Base-by-base conservation (phyloP, 1,140 invertebrate genomes). In the Zaprionus nigranus region DNA sequence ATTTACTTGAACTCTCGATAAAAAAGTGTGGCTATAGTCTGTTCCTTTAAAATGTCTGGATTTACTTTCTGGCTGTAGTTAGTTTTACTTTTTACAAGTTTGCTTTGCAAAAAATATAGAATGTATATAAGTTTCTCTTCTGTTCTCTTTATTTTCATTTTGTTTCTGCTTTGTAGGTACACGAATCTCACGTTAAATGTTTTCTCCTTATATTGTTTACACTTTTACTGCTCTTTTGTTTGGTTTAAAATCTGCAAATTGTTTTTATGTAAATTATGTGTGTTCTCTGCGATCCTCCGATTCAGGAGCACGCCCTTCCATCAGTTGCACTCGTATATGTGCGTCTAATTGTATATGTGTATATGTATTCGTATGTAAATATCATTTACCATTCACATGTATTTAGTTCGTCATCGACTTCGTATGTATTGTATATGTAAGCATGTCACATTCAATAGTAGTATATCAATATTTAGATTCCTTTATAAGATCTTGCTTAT, bases 41-140 rank as follows among this genome's bases (percentile, higher is more conserved):
- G 12, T 75, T 66, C 53, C 67, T 73, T 87, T 79, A 90, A 88
- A 88, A 77, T 70, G 54, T 86, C 67, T 85, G 67, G 51, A 7
- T 78, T 67, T 77, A 61, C 60, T 83, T 88, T 77, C 58, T 79
- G 72, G 67, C 60, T 72, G 53, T 78, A 78, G 69, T 74, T 74
- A 78, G 36, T 20, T 56, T 56, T 77, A 60, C 30, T 38, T 63
- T 65, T 70, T 84, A 82, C 81, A 84, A 82, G 81, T 86, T 84
- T 88, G 67, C 81, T 75, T 83, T 84, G 84, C 84, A 87, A 87
- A 87, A 87, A 84, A 87, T 87, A 87, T 87, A 87, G 74, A 68
- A 54, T 70, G 71, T 79, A 64, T 57, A 38, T 68, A 40, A 66
- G 38, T 67, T 38, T 40, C 40, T 66, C 36, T 63, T 66, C 30